These are phyloP conservation scores for Drymodes brunneopygia DNA, from an alignment of 2,113 vertebrate genomes.

Conservation along the genomic window DNA sequence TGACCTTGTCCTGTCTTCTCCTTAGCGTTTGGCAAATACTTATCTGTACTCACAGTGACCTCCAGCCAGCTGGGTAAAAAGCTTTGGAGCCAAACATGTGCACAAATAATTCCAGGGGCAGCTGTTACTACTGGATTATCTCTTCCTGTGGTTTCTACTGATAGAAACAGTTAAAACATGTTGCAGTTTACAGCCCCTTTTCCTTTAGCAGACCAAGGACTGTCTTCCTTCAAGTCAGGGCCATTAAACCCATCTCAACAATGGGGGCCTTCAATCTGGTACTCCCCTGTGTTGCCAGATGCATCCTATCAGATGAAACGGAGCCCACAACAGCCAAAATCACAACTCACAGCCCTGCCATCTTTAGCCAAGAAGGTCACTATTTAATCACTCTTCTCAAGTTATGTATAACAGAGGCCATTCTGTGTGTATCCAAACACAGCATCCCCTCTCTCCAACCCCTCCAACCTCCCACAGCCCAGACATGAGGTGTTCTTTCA, in stretches of 20 bases:
- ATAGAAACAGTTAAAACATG: neutral
- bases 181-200: neutral
- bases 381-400: neutral
- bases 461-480: neutral
- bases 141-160: neutral
- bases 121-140: constrained; percentile 65
- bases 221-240: neutral
- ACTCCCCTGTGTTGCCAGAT: neutral
- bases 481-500: neutral
- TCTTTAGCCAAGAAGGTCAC: neutral
- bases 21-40: constrained; percentile 43
- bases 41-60: constrained; percentile 70
- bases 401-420: neutral
- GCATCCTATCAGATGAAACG: fast-evolving
- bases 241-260: neutral
- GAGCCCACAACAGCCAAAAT: neutral
- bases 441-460: neutral
- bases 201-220: neutral
- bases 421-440: neutral
- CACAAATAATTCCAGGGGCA: constrained; percentile 63
- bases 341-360: neutral
- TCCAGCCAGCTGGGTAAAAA: constrained; percentile 58
- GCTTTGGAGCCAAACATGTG: constrained; percentile 45
- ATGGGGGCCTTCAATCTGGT: neutral
- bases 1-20: constrained; percentile 60